Base-by-base conservation (phyloP, 1,140 invertebrate genomes). In the Drosophila suzukii region DNA sequence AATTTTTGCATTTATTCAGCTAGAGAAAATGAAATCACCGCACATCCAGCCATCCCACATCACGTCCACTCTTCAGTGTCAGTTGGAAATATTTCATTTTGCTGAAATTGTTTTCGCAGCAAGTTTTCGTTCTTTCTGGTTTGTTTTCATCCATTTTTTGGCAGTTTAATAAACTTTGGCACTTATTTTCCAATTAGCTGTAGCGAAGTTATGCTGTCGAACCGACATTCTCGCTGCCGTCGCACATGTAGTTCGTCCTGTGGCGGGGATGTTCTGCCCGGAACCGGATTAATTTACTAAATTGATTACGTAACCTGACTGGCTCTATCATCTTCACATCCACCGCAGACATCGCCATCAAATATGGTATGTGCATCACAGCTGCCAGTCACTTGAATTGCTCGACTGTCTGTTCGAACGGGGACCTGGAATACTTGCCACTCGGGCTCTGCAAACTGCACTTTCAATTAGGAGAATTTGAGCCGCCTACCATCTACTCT, bases 401-500 rank as follows among this genome's bases (percentile, higher is more conserved):
- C 20, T 11, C 53, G 6, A 4, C 17, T 10, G 10, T 57, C 43
- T 11, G 41, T 32, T 24, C 43, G 4, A 34, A 30, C 41, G 30
- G 15, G 15, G 41, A 7, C 15, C 27, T 30, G 7, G 12, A 15
- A 10, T 20, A 17, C 17, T 20, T 71, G 44, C 24, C 57, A 47
- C 39, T 51, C 47, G n/a, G 34, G 10, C 32, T 46, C 27, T 15
- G 24, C 32, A 30, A 30, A 27, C 17, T 72, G 76, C 78, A 65
- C 44, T 72, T 62, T 70, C 79, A 81, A 81, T 81, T 81, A 73
- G 53, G 57, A 47, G 53, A 59, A 73, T 77, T 81, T 72, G 57
- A 10, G 6, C 11, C 36, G 34, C 38, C 36, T 11, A 6, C 3
- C n/a, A 38, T 57, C n/a, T 47, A 27, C 43, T 78, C 57, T 58